Base-by-base conservation (phyloP, 1,140 invertebrate species). In the Trigoniulus corallinus region DNA sequence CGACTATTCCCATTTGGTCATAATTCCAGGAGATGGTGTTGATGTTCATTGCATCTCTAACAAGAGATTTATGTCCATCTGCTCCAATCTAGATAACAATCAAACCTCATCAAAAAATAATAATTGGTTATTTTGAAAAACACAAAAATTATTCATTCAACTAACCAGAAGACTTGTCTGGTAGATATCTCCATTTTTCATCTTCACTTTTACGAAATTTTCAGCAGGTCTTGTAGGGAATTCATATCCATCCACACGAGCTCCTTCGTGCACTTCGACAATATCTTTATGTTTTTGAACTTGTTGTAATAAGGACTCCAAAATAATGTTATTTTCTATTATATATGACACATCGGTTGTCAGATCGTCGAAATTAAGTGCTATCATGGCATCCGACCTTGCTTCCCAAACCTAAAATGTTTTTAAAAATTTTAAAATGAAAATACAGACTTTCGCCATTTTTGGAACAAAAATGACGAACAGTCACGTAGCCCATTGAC, bases 261-360 rank as follows among this genome's bases (percentile, higher is more conserved):
- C 15, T 7, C 29, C 29, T 7, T 34, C 15, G 7, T 7, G 15
- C 65, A 51, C 61, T 18, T 69, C 65, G 54, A 64, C 66, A 55
- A 72, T 56, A 51, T 72, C 60, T 20, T 79, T 60, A 39, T 72
- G 61, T 51, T 67, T 71, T 54, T 77, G 74, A 3, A 89, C 71
- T 21, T 57, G 52, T 48, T 51, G 53, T 44, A 53, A 57, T 1
- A 71, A 56, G 2, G 84, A 78, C 59, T 83, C 74, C 15, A 88
- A 61, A 42, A 94, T 73, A 3, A 93, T 69, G 71, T 92, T 80
- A 72, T 94, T 96, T 70, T 97, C 92, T n/a, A 94, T 83, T 59
- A 96, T 85, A 62, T 86, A 89, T 3, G 88, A 85, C 25, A 95
- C 70, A 59, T 82, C 76, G 48, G 81, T 73, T 43, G 73, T 66